Evolutionary conservation across 2,113 vertebrate species (phyloP).

Genomic region (Hystrix brachyura): DNA sequence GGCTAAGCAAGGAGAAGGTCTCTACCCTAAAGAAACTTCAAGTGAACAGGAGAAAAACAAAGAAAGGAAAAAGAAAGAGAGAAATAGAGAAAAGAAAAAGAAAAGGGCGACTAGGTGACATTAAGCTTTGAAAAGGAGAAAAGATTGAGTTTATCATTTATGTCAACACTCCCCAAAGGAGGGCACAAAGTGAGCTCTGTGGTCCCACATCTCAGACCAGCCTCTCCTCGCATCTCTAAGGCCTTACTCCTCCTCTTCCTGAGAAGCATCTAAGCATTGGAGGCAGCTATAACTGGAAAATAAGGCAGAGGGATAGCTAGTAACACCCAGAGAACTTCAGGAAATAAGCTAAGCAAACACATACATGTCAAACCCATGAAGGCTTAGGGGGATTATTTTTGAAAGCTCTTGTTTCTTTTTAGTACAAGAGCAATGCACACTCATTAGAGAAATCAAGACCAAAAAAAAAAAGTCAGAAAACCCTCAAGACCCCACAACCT

Average conservation of each 20-base stretch:
- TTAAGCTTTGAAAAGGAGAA: neutral
- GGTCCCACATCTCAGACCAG: neutral
- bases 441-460: neutral
- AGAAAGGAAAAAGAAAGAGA: neutral
- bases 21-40: neutral
- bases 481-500: no score
- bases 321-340: neutral
- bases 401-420: neutral
- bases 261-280: neutral
- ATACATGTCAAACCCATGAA: neutral
- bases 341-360: neutral
- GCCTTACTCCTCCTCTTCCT: neutral
- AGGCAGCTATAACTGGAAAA: neutral
- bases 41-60: neutral
- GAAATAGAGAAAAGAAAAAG: neutral
- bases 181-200: neutral
- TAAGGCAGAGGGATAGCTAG: neutral
- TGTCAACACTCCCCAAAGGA: neutral
- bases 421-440: constrained; percentile 17
- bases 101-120: neutral
- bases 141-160: neutral
- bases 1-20: neutral
- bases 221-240: neutral
- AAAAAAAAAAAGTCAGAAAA: constrained; percentile 14
- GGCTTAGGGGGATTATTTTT: neutral